Evolutionary conservation across 1,140 invertebrate genomes (phyloP).

Genomic region (Plodia interpunctella): DNA sequence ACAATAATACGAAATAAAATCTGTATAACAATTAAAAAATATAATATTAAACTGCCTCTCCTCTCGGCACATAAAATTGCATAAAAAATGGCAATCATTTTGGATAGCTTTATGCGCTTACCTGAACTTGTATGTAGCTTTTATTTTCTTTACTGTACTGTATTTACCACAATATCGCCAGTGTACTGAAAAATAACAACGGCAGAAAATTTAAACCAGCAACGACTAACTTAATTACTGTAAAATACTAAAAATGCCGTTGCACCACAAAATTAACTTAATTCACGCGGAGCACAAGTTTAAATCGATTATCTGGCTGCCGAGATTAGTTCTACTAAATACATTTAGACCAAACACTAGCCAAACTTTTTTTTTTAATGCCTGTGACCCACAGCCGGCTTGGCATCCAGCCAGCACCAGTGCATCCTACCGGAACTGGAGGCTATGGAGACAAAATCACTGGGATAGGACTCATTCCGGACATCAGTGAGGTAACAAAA

Average conservation of each 20-base stretch:
- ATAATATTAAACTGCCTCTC: too few relatives aligned
- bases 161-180: not conserved
- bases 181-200: too few relatives aligned
- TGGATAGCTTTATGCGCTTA: too few relatives aligned
- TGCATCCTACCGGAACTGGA: not conserved
- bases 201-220: not conserved
- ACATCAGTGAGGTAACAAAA: not conserved
- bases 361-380: not conserved
- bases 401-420: not conserved
- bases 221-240: not conserved
- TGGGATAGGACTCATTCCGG: not conserved
- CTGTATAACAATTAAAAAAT: too few relatives aligned
- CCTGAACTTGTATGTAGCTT: too few relatives aligned
- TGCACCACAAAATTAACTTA: not conserved
- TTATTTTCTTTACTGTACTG: not conserved
- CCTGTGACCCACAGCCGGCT: not conserved
- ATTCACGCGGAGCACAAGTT: not conserved
- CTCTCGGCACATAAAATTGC: too few relatives aligned
- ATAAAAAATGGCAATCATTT: too few relatives aligned
- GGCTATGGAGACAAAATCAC: conserved; percentile 1
- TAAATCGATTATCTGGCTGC: conserved; percentile 4
- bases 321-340: conserved; percentile 1
- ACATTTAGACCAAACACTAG: conserved; percentile 2
- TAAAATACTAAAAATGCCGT: not conserved
- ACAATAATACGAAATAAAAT: too few relatives aligned